phyloP scores from a whole-genome alignment of 2,888 invertebrate genomes.

The Balanococcus diminutus region DNA sequence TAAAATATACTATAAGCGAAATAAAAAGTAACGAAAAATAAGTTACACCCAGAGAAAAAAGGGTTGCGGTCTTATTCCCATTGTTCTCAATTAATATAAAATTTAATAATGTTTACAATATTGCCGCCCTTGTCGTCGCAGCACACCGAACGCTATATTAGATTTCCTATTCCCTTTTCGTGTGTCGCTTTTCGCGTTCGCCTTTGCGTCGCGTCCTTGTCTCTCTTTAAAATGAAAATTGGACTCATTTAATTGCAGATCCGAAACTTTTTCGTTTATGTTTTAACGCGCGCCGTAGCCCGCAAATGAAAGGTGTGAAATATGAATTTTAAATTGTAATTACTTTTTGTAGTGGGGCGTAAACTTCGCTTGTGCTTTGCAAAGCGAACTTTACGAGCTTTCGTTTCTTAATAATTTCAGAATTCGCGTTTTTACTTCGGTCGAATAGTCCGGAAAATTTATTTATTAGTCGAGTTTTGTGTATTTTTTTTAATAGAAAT shows the following conservation, averaged over 20 bases:
- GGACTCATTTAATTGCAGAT: constrained; percentile 20
- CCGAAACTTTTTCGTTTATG: constrained; percentile 24
- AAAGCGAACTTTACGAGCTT: not conserved
- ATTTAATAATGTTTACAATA: constrained; percentile 55
- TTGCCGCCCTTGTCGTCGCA: constrained; percentile 45
- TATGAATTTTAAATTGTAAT: constrained; percentile 11
- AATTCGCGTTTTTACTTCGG: not conserved
- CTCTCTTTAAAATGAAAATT: constrained; percentile 27
- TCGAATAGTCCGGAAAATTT: too few relatives aligned
- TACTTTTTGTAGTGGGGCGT: constrained; percentile 11
- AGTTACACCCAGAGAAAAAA: constrained; percentile 23
- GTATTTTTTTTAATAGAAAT: not conserved
- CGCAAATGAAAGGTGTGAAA: not conserved
- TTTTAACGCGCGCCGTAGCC: not conserved
- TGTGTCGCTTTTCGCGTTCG: not conserved
- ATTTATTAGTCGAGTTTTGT: not conserved
- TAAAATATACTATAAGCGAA: constrained; percentile 31
- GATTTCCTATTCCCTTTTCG: constrained; percentile 15
- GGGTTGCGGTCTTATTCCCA: constrained; percentile 52
- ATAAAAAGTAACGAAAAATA: constrained; percentile 38
- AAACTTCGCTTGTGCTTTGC: not conserved
- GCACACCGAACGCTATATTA: not conserved
- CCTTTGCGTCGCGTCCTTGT: not conserved
- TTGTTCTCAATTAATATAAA: constrained; percentile 52
- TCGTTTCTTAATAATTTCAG: not conserved